Conservation (phyloP, 2,797 vertebrate genomes). For the Orientallactaga sibirica region DNA sequence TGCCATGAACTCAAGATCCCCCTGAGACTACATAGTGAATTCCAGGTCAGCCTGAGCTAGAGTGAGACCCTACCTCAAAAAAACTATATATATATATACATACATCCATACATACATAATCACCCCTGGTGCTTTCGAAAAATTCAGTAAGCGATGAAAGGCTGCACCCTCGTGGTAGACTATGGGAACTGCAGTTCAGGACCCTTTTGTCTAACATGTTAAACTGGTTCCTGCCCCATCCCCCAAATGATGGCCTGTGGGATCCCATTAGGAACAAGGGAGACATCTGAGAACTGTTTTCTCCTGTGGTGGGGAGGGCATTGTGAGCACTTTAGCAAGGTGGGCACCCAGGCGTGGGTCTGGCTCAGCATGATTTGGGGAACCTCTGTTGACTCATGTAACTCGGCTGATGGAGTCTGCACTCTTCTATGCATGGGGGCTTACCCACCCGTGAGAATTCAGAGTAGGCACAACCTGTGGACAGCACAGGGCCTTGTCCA, state of each 20-base stretch:
- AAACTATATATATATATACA: no score
- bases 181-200: background rate
- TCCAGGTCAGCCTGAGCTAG: no score
- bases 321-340: accelerated
- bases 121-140: background rate
- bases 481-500: background rate
- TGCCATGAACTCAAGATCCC: no score
- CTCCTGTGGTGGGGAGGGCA: background rate
- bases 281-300: background rate
- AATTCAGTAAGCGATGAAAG: background rate
- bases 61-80: no score
- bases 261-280: background rate
- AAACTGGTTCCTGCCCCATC: background rate
- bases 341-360: background rate
- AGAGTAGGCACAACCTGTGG: background rate
- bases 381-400: background rate
- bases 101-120: no score
- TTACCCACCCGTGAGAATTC: background rate
- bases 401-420: background rate
- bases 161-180: background rate
- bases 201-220: background rate
- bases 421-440: background rate
- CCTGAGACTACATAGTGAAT: no score
- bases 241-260: background rate
- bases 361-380: background rate